Conservation (phyloP, 2,113 vertebrate species). For the Fregata magnificens region DNA sequence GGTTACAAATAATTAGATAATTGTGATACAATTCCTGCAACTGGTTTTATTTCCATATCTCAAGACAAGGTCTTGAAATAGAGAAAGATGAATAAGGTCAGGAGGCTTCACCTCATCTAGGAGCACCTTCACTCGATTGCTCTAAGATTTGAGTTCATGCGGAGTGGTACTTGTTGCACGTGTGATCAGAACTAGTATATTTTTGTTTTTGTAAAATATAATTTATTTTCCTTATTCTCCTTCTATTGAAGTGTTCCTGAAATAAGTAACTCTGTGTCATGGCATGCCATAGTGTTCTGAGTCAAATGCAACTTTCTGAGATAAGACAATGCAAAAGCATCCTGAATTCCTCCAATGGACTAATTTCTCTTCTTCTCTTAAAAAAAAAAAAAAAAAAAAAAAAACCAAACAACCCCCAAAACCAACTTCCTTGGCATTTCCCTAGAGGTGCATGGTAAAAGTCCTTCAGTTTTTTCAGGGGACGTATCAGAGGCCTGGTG, state of each 20-base stretch:
- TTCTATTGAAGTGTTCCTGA: not conserved
- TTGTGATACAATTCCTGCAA: not conserved
- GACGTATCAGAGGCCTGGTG: not conserved
- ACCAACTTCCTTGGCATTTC: not conserved
- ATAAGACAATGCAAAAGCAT: not conserved
- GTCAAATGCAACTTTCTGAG: not conserved
- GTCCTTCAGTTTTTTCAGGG: not conserved
- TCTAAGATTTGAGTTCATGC: not conserved
- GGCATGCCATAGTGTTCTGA: not conserved
- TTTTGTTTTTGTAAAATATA: not conserved
- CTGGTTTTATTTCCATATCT: not conserved
- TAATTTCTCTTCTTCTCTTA: not conserved
- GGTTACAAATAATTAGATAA: not conserved
- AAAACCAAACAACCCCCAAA: too few relatives aligned
- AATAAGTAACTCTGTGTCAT: not conserved
- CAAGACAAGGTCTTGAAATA: not conserved
- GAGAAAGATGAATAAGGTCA: not conserved
- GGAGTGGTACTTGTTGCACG: not conserved
- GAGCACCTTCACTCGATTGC: not conserved
- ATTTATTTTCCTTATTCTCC: not conserved
- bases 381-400: not conserved
- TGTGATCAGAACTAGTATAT: not conserved
- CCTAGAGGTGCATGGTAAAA: fast-evolving
- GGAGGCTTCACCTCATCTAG: not conserved
- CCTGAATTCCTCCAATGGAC: not conserved